phyloP scores from a whole-genome alignment of 2,888 invertebrate genomes.

The Mantis religiosa region DNA sequence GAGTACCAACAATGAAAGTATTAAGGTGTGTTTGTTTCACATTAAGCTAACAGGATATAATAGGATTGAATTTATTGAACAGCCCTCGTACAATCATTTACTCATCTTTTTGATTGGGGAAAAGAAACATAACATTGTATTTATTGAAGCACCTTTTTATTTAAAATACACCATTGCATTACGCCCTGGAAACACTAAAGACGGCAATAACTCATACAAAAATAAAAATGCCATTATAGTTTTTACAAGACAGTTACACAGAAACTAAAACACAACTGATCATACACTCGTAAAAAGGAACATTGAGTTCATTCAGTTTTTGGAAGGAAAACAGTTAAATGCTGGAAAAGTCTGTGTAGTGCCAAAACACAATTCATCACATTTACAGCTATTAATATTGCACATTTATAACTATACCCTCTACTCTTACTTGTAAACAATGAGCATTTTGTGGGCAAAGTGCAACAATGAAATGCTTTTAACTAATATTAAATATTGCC shows the following conservation, averaged over 20 bases:
- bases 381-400: neutral
- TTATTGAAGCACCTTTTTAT: conserved; percentile 24
- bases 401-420: neutral
- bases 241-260: conserved; percentile 1
- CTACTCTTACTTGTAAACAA: neutral
- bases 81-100: too few relatives aligned
- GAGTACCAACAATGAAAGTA: too few relatives aligned
- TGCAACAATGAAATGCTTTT: too few relatives aligned
- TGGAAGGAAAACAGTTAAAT: neutral
- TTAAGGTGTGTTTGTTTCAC: too few relatives aligned
- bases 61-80: too few relatives aligned
- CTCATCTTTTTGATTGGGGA: too few relatives aligned
- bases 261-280: neutral
- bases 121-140: neutral
- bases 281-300: neutral
- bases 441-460: too few relatives aligned
- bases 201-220: conserved; percentile 27
- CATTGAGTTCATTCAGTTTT: neutral
- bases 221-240: conserved; percentile 25
- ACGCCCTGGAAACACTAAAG: conserved; percentile 27
- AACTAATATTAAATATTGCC: too few relatives aligned
- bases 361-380: neutral
- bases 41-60: too few relatives aligned
- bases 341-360: neutral
- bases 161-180: conserved; percentile 27